phyloP scores from a whole-genome alignment of 2,888 invertebrate genomes.

The Orthosia gothica region DNA sequence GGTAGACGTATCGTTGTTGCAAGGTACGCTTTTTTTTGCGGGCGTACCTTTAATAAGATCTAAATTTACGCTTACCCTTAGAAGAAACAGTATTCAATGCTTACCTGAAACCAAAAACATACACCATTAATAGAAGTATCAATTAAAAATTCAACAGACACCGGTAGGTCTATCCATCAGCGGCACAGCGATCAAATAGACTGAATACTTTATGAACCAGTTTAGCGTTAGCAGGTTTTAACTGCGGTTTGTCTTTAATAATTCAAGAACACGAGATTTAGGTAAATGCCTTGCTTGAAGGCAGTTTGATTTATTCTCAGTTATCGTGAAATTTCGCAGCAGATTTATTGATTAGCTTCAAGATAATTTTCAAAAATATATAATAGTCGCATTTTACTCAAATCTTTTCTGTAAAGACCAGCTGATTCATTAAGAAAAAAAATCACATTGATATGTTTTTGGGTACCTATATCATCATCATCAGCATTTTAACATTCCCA shows the following conservation, averaged over 20 bases:
- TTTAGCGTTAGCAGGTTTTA: not conserved
- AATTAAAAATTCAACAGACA: not conserved
- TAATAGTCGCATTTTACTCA: not conserved
- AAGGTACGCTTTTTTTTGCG: too few species aligned
- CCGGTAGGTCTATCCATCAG: not conserved
- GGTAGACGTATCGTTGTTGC: not conserved
- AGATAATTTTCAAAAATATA: not conserved
- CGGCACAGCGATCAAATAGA: not conserved
- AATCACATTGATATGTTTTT: too few species aligned
- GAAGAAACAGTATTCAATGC: not conserved
- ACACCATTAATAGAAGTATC: not conserved
- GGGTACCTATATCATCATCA: too few species aligned
- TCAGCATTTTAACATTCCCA: too few species aligned
- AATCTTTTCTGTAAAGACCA: too few species aligned
- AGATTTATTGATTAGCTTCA: not conserved
- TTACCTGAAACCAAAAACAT: constrained; percentile 47
- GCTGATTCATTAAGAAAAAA: too few species aligned
- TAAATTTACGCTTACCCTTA: constrained; percentile 26
- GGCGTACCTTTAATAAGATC: too few species aligned
- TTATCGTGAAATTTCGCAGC: not conserved
- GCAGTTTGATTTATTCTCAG: not conserved
- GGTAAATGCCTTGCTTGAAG: not conserved
- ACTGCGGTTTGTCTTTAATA: not conserved
- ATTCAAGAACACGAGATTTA: constrained; percentile 1
- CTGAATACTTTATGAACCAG: constrained; percentile 9